Base-by-base conservation (phyloP, 1,140 invertebrate species). In the Pseudomyrmex cubaensis region DNA sequence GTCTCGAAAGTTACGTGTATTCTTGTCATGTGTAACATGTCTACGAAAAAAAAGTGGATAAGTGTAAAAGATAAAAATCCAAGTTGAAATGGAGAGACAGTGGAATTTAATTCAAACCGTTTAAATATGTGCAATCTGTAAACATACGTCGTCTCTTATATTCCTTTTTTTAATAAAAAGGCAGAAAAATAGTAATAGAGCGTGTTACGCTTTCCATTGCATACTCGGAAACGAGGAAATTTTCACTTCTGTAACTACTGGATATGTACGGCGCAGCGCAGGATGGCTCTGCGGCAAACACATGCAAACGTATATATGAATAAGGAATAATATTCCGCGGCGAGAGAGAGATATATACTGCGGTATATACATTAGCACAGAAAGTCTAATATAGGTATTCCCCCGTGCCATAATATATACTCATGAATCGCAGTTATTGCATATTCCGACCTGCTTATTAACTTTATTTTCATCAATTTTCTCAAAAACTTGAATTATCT, bases 41-140 rank as follows among this genome's bases (percentile, higher is more conserved):
- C 13, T 25, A 50, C 9, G 2, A 10, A 64, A 48, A 48, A 15
- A 15, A 35, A 48, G 50, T 46, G 20, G 35, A 35, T 44, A 64
- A 35, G 13, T 9, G 15, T 48, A 72, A 72, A 59, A 50, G 66
- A 80, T 78, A 5, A 78, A 80, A 69, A 70, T 12, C 8, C 76
- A 72, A 59, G 22, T 54, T 76, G 54, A 12, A 54, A 76, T 15
- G 15, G 56, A 10, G 35, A 1, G 70, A 17, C 15, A 61, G 76
- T 17, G 12, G 8, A 17, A 80, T 80, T 72, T 80, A 59, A 80
- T 80, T 80, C 12, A 59, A n/a, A 72, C 15, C 15, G n/a, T 80
- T 72, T 80, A 80, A 80, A 72, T 78, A 78, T 59, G 54, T 80
- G 66, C 66, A 80, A 72, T 80, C 76, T 80, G 76, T 78, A 59